Evolutionary conservation across 2,888 invertebrate genomes (phyloP).

Genomic region (Tuta absoluta): DNA sequence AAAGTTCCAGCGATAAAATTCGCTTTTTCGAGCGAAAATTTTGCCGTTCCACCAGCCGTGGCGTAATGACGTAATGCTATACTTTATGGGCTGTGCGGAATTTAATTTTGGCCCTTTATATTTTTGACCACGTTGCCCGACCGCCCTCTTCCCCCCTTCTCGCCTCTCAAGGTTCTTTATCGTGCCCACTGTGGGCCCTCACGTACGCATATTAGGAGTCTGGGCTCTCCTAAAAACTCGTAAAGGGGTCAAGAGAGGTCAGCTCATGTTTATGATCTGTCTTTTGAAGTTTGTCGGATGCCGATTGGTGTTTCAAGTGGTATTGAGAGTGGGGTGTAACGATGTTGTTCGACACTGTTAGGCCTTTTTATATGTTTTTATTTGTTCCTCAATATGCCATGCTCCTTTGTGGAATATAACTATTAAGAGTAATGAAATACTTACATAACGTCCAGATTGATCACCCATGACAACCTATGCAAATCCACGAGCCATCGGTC

Average conservation of each 20-base stretch:
- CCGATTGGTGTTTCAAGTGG: slow-evolving; percentile 42
- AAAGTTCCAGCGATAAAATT: slow-evolving; percentile 19
- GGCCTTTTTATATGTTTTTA: background rate
- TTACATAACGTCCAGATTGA: no score
- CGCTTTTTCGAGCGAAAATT: slow-evolving; percentile 44
- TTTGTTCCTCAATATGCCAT: background rate
- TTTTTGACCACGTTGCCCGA: slow-evolving; percentile 62
- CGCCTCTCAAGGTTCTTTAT: slow-evolving; percentile 49
- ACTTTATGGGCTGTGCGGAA: slow-evolving; percentile 71
- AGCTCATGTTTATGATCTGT: slow-evolving; percentile 49
- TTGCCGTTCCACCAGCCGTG: slow-evolving; percentile 44
- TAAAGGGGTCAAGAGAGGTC: slow-evolving; percentile 66
- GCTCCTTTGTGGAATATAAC: background rate
- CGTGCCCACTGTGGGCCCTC: slow-evolving; percentile 58
- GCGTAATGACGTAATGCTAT: slow-evolving; percentile 76
- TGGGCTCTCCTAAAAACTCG: slow-evolving; percentile 63
- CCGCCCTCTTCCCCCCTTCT: slow-evolving; percentile 15
- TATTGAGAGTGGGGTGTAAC: slow-evolving; percentile 8
- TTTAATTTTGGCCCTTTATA: slow-evolving; percentile 74
- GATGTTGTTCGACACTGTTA: slow-evolving; percentile 12
- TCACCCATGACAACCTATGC: no score
- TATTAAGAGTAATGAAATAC: no score
- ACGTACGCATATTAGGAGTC: slow-evolving; percentile 68
- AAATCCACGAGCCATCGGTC: no score
- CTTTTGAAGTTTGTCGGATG: slow-evolving; percentile 50